Evolutionary conservation across 2,113 vertebrate genomes (phyloP).

Genomic region (Notechis scutatus): DNA sequence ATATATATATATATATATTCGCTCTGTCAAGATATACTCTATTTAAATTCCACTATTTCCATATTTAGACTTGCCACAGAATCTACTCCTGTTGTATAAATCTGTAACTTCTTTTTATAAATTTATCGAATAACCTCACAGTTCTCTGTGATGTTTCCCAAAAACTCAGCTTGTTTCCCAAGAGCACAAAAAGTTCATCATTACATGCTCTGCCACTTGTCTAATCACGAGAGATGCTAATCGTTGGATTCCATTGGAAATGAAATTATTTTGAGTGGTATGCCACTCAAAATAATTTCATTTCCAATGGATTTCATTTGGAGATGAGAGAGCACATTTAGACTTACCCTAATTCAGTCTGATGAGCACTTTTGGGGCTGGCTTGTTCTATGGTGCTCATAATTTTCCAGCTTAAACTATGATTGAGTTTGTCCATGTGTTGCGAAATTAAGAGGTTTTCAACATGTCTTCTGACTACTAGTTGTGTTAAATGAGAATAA

Average conservation of each 20-base stretch:
- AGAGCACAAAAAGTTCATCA: not conserved
- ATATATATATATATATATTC: not conserved
- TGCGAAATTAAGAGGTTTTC: not conserved
- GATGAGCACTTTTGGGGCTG: not conserved
- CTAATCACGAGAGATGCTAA: not conserved
- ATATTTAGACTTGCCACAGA: not conserved
- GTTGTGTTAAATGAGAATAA: slow-evolving; percentile 40
- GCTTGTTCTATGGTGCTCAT: not conserved
- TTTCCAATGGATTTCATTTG: not conserved
- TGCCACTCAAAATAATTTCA: not conserved
- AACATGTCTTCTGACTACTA: not conserved
- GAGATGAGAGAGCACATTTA: not conserved
- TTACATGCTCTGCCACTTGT: not conserved
- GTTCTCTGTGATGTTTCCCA: not conserved
- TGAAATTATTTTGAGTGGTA: too few species aligned
- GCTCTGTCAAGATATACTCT: not conserved
- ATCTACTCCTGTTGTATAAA: not conserved
- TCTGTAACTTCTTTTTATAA: not conserved
- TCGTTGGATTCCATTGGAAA: too few species aligned
- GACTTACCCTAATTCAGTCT: not conserved
- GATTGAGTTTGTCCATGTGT: not conserved
- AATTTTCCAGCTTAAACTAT: not conserved
- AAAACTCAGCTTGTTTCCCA: not conserved
- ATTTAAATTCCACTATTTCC: not conserved
- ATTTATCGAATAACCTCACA: not conserved